Evolutionary conservation across 2,113 vertebrate species (phyloP), one percentile per base, ranked within the genome.

Genomic region (Crotalus helleri): DNA sequence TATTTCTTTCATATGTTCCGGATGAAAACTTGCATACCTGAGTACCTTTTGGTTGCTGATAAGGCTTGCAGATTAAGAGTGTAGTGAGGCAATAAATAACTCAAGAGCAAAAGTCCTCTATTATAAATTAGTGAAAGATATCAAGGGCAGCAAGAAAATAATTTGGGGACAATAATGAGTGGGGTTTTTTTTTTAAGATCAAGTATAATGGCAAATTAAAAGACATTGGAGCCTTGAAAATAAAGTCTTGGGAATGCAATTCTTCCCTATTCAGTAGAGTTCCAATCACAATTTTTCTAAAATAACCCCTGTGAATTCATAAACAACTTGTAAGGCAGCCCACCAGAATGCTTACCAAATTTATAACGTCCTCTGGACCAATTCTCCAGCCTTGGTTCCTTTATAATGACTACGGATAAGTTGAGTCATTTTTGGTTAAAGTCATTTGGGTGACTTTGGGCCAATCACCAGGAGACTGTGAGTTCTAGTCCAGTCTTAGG

Each of bases 31-130:
- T 58, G 39, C 87, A 88, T 53, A 26, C 10, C 2, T 5, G 23
- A 87, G 57, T 87, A 24, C 85, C 46, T 88, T 64, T 86, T 88
- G 58, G n/a, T 69, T 88, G 24, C 85, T 1, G 58, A 92, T 92
- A 92, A 92, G 87, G 19, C 19, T 64, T 92, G 86, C 39, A 88
- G 91, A 64, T 26, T 69, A 51, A 88, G 46, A 54, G 58, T 69
- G n/a, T n/a, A 88, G 49, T 24, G 58, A 88, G 88, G 59, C 91
- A 88, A 51, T 88, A 88, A 92, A 92, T 88, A 92, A 74, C n/a
- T 53, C 86, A 69, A 53, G 51, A 21, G 46, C 17, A 39, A 61
- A 58, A 64, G n/a, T 53, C 61, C n/a, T 88, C 11, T 92, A 44
- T 69, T 69, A 69, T 39, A 49, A 59, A 26, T n/a, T 24, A 24